Conservation (phyloP, 2,888 invertebrate species). For the Rhogogaster chlorosoma region DNA sequence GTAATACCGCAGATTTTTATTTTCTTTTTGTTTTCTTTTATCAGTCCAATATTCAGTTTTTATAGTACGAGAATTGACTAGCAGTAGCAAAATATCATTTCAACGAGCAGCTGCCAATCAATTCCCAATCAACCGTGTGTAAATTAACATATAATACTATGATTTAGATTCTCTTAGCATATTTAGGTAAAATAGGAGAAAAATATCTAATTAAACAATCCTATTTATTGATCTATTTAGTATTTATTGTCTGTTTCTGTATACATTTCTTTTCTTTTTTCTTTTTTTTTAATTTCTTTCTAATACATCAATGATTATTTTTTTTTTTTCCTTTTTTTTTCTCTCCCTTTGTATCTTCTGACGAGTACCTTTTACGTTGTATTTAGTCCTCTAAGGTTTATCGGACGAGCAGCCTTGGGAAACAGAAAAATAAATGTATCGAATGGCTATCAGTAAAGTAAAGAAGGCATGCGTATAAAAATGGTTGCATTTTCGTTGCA, state of each 20-base stretch:
- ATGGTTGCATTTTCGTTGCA: constrained; percentile 51
- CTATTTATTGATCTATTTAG: constrained; percentile 69
- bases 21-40: not conserved
- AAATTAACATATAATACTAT: constrained; percentile 61
- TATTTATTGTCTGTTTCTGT: constrained; percentile 67
- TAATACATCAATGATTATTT: constrained; percentile 44
- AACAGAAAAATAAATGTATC: constrained; percentile 58
- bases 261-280: constrained; percentile 48
- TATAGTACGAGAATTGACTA: constrained; percentile 5
- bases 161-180: constrained; percentile 63
- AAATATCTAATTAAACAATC: constrained; percentile 61
- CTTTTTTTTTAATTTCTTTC: not conserved
- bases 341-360: constrained; percentile 36
- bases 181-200: constrained; percentile 59
- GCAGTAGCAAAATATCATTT: not conserved
- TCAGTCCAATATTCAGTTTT: not conserved
- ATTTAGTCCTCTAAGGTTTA: constrained; percentile 74
- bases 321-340: constrained; percentile 52
- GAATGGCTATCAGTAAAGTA: constrained; percentile 13
- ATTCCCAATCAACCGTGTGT: constrained; percentile 57
- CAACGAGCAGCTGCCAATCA: constrained; percentile 59
- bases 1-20: not conserved
- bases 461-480: constrained; percentile 57
- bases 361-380: constrained; percentile 63
- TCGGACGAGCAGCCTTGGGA: constrained; percentile 74